Base-by-base conservation (phyloP, 2,888 invertebrate genomes). In the Synergus gifuensis region DNA sequence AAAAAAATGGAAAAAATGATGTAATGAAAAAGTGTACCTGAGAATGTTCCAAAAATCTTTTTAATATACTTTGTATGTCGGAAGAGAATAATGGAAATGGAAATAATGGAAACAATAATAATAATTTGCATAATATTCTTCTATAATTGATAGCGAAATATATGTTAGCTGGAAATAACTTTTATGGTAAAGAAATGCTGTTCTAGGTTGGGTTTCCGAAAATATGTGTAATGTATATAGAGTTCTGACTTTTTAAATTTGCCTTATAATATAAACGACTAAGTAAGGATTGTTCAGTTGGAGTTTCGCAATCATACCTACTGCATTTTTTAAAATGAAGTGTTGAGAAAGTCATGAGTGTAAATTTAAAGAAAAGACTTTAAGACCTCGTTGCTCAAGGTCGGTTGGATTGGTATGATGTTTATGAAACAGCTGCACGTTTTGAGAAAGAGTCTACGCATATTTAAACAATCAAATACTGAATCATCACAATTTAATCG, bases 331-430 rank as follows among this genome's bases (percentile, higher is more conserved):
- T n/a, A n/a, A 28, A 73, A 73, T 73, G 54, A 73, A 69, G 54
- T 73, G 73, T 73, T 73, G 54, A 54, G 73, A 73, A 73, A 73
- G 73, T 73, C 73, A 73, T 54, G 73, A 54, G 73, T 73, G 73
- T 69, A 49, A 73, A 54, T 73, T 73, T 54, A 73, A 73, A 73
- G 73, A 73, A 73, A 73, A 73, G 49, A 73, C 73, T 54, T 73
- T 73, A 54, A n/a, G 73, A 73, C 73, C 73, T 73, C 73, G 36
- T 73, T 73, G 36, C 73, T 54, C 73, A 73, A 73, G 73, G 73
- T 73, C 73, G 49, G 73, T 73, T 49, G 73, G 73, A 54, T 49
- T 49, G 73, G 49, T 36, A 36, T 73, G 73, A 73, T 73, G 69
- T 69, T 69, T 49, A 69, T 69, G 69, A 73, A 73, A 73, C 73